Percentiles rank a stretch among this genome's conserved stretches.
phyloP scores from a whole-genome alignment of 2,113 vertebrate species.

The chimpanzee (Pan troglodytes) region NHGRI_mPanTro3-v2.1_pri NC_072411.2:81829501-81830000 shows the following conservation, averaged over 20 bases:
- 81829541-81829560: background rate
- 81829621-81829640: background rate
- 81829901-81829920: background rate
- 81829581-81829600: background rate
- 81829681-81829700: background rate
- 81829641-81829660: background rate
- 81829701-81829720: background rate
- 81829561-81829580: constrained; percentile 14
- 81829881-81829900: background rate
- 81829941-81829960: background rate
- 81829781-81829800: constrained; percentile 17
- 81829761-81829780: constrained; percentile 1
- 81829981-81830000: background rate
- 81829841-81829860: background rate
- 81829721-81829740: background rate
- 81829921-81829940: background rate
- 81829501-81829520: background rate
- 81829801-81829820: constrained; percentile 23
- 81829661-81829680: background rate
- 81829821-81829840: background rate
- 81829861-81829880: background rate
- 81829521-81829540: background rate
- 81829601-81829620: background rate
- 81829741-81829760: background rate
- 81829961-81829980: background rate